Evolutionary conservation across 1,140 invertebrate genomes (phyloP).

Genomic region (Zaprionus ghesquierei): DNA sequence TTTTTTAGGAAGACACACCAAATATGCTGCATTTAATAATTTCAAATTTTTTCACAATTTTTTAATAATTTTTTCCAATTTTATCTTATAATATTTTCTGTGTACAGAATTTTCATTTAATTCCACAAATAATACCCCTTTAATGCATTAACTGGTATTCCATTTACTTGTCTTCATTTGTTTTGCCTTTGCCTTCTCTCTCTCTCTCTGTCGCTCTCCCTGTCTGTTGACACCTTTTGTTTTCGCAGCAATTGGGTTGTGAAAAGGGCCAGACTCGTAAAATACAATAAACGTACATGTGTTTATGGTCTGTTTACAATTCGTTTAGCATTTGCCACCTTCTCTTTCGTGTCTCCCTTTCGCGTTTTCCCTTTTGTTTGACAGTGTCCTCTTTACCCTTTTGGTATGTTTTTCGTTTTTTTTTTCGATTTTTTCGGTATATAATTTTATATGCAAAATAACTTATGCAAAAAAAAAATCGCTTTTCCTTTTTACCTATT

Average conservation of each 20-base stretch:
- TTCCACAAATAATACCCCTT: neutral
- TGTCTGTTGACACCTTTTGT: neutral
- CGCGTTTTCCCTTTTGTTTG: neutral
- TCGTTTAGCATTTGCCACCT: neutral
- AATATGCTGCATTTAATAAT: neutral
- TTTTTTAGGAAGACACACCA: no score
- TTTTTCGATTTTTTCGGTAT: neutral
- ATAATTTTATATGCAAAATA: neutral
- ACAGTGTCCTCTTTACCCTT: neutral
- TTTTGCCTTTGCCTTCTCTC: neutral
- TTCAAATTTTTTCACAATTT: neutral
- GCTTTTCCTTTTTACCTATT: neutral
- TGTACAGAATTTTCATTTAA: neutral
- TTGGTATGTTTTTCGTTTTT: no score
- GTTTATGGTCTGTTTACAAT: conserved; percentile 1
- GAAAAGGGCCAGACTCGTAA: neutral
- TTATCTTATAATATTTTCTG: neutral
- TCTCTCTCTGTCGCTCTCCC: neutral
- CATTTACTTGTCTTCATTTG: neutral
- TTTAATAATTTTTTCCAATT: neutral
- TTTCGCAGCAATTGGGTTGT: neutral
- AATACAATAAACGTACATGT: neutral
- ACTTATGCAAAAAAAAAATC: neutral
- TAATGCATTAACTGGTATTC: neutral
- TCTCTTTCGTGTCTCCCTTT: neutral